Evolutionary conservation across 2,797 vertebrate species (phyloP).

Genomic region (Alectoris magna): DNA sequence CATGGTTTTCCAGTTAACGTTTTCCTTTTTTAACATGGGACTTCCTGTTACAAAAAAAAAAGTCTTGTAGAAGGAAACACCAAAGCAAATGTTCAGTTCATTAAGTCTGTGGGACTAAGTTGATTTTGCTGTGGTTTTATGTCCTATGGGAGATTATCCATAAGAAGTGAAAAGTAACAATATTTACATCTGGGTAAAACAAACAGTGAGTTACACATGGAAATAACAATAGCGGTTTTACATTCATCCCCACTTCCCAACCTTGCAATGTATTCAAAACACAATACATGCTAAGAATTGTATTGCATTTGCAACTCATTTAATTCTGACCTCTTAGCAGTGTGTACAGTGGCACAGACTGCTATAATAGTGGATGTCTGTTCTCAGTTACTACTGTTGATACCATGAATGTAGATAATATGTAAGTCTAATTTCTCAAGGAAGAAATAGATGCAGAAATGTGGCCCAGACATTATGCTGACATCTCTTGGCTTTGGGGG

Average conservation of each 20-base stretch:
- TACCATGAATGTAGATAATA: background rate
- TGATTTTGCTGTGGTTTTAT: background rate
- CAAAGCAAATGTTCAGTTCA: background rate
- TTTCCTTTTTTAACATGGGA: constrained; percentile 12
- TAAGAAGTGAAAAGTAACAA: constrained; percentile 6
- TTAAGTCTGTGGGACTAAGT: background rate
- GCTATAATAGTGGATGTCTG: rapidly evolving
- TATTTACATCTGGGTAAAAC: background rate
- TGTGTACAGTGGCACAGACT: background rate
- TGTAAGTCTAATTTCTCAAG: background rate
- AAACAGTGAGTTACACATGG: background rate
- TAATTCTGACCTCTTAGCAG: background rate
- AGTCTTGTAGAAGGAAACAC: background rate
- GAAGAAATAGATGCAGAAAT: background rate
- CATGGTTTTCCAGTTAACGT: constrained; percentile 29
- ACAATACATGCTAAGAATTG: background rate
- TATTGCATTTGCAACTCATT: background rate
- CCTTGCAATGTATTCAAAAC: background rate
- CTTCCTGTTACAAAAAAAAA: constrained; percentile 28
- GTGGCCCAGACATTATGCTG: background rate
- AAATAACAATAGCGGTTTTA: background rate
- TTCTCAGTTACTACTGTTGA: background rate
- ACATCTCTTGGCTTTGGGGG: background rate
- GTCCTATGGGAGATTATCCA: background rate
- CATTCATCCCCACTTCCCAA: background rate